Evolutionary conservation across 1,140 invertebrate genomes (phyloP).

Genomic region (Drosophila littoralis): DNA sequence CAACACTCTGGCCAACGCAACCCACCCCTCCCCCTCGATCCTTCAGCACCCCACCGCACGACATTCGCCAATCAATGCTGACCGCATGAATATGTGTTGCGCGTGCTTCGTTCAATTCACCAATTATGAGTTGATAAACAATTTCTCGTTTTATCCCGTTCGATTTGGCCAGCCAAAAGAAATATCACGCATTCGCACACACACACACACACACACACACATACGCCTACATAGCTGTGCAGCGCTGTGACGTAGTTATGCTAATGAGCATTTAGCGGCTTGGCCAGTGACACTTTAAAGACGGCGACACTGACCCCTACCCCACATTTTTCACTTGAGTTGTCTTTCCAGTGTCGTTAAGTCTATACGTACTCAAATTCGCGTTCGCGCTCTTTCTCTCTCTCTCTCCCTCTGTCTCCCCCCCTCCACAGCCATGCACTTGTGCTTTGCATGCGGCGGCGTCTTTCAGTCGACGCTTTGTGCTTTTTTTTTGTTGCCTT

Average conservation of each 20-base stretch:
- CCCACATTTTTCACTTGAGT: background rate
- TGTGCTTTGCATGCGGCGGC: constrained; percentile 20
- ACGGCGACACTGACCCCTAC: constrained; percentile 4
- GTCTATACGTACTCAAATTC: background rate
- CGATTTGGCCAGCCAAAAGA: constrained; percentile 37
- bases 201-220: background rate
- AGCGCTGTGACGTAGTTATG: background rate
- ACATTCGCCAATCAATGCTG: constrained; percentile 20
- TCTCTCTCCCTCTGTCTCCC: background rate
- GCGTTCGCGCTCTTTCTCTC: constrained; percentile 3
- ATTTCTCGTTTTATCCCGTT: constrained; percentile 72
- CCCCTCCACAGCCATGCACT: constrained; percentile 5
- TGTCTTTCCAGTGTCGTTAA: constrained; percentile 22
- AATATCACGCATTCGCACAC: constrained; percentile 5
- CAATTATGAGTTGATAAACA: constrained; percentile 64
- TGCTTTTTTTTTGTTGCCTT: constrained; percentile 4
- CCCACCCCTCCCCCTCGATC: background rate
- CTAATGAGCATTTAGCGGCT: constrained; percentile 2
- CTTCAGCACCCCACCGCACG: background rate
- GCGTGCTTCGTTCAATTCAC: constrained; percentile 65
- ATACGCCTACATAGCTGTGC: background rate
- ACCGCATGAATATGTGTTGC: constrained; percentile 42
- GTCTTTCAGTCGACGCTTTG: constrained; percentile 1
- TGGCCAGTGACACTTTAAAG: constrained; percentile 41
- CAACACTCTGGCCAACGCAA: background rate